phyloP scores from a whole-genome alignment of 2,113 vertebrate genomes.

The Chionis minor region DNA sequence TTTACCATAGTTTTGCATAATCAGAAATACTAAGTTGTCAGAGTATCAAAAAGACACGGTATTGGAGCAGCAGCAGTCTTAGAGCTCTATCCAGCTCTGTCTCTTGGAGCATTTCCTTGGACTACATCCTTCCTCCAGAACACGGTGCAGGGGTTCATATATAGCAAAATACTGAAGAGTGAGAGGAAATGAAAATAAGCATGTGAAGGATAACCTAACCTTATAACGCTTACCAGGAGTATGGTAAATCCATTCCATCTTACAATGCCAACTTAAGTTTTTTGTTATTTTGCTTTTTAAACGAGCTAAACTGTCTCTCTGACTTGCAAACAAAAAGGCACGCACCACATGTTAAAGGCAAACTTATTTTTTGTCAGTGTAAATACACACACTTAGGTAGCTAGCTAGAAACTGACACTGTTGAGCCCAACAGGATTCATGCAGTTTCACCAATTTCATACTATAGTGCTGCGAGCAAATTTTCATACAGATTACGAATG shows the following conservation, averaged over 20 bases:
- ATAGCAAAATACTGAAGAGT: background rate
- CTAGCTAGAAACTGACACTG: background rate
- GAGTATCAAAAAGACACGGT: background rate
- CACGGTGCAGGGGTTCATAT: background rate
- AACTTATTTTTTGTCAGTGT: background rate
- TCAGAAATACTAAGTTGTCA: background rate
- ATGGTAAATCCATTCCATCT: background rate
- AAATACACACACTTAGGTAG: background rate
- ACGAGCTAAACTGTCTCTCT: background rate
- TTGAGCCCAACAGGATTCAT: background rate
- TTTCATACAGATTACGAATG: background rate
- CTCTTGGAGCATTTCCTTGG: background rate
- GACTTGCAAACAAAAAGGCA: background rate
- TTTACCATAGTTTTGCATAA: background rate
- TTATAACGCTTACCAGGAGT: background rate
- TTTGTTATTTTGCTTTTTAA: background rate
- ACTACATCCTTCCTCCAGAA: background rate
- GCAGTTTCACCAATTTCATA: background rate
- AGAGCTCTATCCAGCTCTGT: background rate
- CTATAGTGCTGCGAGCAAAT: background rate
- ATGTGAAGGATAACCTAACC: background rate
- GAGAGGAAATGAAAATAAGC: background rate
- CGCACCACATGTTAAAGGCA: background rate
- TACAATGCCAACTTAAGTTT: background rate
- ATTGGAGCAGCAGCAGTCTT: background rate